phyloP scores from a whole-genome alignment of 2,797 vertebrate species.

The Sebastes reedi region DNA sequence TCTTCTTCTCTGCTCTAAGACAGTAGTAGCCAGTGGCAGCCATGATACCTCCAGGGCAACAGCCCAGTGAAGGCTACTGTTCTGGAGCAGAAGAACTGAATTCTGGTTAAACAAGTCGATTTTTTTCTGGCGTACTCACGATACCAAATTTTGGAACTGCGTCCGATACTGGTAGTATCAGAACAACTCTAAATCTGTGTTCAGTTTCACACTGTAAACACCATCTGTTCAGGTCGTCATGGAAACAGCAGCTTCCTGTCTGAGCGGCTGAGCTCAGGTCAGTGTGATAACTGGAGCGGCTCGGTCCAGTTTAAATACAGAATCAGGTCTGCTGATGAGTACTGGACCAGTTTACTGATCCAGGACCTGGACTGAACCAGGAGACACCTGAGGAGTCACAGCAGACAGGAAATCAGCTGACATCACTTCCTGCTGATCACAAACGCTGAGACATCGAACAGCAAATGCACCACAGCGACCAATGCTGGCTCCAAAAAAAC shows the following conservation, averaged over 20 bases:
- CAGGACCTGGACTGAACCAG: background rate
- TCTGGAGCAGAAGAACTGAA: too few relatives aligned
- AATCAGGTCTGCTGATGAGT: background rate
- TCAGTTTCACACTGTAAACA: background rate
- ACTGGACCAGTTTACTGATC: background rate
- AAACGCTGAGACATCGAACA: background rate
- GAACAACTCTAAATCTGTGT: background rate
- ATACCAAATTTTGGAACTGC: too few relatives aligned
- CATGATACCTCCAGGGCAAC: too few relatives aligned
- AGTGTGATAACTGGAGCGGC: background rate
- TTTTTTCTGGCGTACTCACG: too few relatives aligned
- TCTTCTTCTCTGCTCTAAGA: too few relatives aligned
- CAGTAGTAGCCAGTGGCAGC: too few relatives aligned
- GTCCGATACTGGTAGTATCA: too few relatives aligned
- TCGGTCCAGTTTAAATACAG: background rate
- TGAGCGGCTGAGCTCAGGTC: background rate
- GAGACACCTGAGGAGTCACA: background rate
- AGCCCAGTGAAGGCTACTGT: too few relatives aligned
- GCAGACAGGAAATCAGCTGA: slow-evolving; percentile 3
- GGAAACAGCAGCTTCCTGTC: background rate
- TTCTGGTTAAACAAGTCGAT: too few relatives aligned
- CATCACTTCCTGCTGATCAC: slow-evolving; percentile 28
- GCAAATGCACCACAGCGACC: background rate
- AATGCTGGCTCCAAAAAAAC: background rate
- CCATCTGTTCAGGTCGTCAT: background rate